Percentiles rank a stretch among this genome's conserved stretches.
Conservation (phyloP, 2,888 invertebrate species). For the Ophioninae sp. region DNA sequence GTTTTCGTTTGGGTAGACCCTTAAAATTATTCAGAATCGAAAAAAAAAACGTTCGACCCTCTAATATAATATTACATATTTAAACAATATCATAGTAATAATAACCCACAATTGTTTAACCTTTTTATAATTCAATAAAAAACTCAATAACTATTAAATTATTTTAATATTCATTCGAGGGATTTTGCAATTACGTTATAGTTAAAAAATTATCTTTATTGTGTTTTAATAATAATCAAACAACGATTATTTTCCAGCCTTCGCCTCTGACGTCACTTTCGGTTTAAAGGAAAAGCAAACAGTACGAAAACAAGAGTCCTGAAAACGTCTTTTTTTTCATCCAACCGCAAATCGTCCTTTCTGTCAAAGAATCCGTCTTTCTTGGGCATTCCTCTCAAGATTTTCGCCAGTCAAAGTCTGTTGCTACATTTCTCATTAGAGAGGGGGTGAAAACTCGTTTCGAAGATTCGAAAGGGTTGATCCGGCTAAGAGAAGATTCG, state of each 20-base stretch:
- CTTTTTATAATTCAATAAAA: too few relatives aligned
- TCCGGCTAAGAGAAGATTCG: background rate
- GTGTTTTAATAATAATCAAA: background rate
- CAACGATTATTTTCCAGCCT: background rate
- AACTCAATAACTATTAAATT: background rate
- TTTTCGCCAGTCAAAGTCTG: conserved; percentile 18
- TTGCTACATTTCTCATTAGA: background rate
- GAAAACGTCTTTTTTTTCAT: background rate
- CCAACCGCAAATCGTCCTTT: background rate
- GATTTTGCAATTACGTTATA: background rate
- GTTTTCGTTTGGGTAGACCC: too few relatives aligned
- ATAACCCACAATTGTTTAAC: too few relatives aligned
- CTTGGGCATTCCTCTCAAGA: conserved; percentile 17
- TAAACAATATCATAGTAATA: too few relatives aligned
- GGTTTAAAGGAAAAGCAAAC: background rate
- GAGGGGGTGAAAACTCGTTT: conserved; percentile 54
- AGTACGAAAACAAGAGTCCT: background rate
- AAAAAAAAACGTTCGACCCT: too few relatives aligned
- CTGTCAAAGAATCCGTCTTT: background rate
- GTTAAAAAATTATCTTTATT: background rate
- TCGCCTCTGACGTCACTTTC: background rate
- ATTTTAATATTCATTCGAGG: background rate
- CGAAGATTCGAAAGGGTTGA: conserved; percentile 53
- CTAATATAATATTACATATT: too few relatives aligned
- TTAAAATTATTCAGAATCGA: too few relatives aligned